phyloP scores from a whole-genome alignment of 2,113 vertebrate species.

The Anarhynchus alexandrinus region DNA sequence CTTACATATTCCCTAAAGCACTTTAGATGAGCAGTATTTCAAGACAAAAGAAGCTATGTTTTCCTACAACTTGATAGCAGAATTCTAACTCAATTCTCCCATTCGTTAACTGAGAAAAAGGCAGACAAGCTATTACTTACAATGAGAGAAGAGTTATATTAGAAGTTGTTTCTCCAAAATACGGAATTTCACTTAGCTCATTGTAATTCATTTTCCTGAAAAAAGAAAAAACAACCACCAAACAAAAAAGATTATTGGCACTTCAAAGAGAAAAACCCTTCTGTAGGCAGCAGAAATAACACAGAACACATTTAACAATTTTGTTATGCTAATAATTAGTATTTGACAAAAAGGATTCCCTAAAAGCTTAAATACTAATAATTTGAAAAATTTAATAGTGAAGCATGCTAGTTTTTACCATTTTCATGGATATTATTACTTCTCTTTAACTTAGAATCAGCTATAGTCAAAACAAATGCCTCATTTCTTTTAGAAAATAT shows the following conservation, averaged over 20 bases:
- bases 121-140: conserved; percentile 80
- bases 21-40: neutral
- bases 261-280: neutral
- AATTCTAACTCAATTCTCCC: neutral
- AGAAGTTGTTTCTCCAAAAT: conserved; percentile 85
- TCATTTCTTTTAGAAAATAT: neutral
- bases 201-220: conserved; percentile 94
- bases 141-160: conserved; percentile 91
- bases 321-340: neutral
- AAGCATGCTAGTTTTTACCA: neutral
- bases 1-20: neutral
- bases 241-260: neutral
- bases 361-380: neutral
- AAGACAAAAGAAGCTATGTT: neutral
- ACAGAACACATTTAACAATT: neutral
- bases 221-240: neutral
- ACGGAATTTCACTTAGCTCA: conserved; percentile 85
- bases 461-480: neutral
- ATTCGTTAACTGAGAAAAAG: neutral
- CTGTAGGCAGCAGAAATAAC: neutral
- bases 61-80: neutral
- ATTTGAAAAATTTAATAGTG: neutral
- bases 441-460: neutral
- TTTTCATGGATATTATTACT: neutral
- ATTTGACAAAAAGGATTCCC: neutral